Evolutionary conservation across 30 jellyfish, hydroid and myxozoan genomes (phyloP).

Genomic region (Hydractinia echinata): DNA sequence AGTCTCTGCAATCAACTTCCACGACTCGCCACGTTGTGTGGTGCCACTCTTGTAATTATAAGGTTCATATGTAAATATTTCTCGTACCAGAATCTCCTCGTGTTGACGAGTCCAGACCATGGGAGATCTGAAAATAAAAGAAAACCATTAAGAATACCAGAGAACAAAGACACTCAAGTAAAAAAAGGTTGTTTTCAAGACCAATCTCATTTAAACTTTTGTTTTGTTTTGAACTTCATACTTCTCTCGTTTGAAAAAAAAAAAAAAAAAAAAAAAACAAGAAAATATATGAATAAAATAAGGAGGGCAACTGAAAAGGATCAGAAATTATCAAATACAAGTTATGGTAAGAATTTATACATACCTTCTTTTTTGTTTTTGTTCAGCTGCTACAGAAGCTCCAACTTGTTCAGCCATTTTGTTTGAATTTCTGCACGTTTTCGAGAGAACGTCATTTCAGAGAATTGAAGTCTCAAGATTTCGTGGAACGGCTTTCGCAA

Average conservation of each 20-base stretch:
- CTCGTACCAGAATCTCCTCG: conserved; percentile 29
- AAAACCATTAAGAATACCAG: conserved; percentile 2
- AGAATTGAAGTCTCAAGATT: conserved; percentile 28
- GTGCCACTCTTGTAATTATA: conserved; percentile 15
- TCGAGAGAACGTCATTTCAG: conserved; percentile 28
- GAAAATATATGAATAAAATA: not conserved
- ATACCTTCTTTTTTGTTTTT: conserved; percentile 15
- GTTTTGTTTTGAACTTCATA: conserved; percentile 1
- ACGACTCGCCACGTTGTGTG: conserved; percentile 19
- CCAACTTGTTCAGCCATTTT: conserved; percentile 24
- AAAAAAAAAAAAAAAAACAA: not conserved
- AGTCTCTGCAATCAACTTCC: conserved; percentile 13
- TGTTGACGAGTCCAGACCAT: conserved; percentile 20
- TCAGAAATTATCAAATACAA: conserved; percentile 16
- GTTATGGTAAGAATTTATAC: conserved; percentile 16
- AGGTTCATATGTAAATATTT: no score
- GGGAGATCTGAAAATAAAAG: not conserved
- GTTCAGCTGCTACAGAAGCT: conserved; percentile 21
- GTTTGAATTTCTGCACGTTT: conserved; percentile 17
- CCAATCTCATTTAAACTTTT: conserved; percentile 3
- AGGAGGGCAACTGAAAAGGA: conserved; percentile 16
- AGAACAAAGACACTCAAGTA: conserved; percentile 5
- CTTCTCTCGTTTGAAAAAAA: not conserved
- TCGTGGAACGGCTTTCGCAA: conserved; percentile 31
- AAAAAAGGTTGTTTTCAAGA: conserved; percentile 1